Evolutionary conservation across 2,797 vertebrate genomes (phyloP), one percentile per base, ranked within the genome.

Genomic region (Yasuhikotakia modesta): DNA sequence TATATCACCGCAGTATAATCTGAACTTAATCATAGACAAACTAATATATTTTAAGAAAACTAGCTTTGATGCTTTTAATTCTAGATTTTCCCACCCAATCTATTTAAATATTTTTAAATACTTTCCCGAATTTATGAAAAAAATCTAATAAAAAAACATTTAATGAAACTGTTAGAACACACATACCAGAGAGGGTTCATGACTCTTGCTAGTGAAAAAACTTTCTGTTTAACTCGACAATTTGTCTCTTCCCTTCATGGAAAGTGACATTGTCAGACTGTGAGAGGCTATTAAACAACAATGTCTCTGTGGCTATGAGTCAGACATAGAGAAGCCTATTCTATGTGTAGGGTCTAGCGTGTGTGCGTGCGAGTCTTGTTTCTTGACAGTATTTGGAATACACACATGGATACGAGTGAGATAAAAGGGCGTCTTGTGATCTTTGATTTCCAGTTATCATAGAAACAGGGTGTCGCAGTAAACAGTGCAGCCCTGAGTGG

Each of bases 321-420:
- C 50, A 70, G 60, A 69, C 67, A 63, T 65, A 65, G 45, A 79
- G 46, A 79, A 65, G 69, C 80, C 79, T 81, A 76, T 83, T 76
- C 76, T 46, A 52, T 65, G 70, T 55, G 16, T 75, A 64, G 55
- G 68, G 73, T 75, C 73, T 72, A 24, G 52, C n/a, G 65, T 55
- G 70, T 69, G 72, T 76, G 79, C 57, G 50, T 83, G 83, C 57
- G 67, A 75, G 82, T 76, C 60, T n/a, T n/a, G 77, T 81, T 61
- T 84, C 48, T 63, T 85, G 84, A 87, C 82, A 87, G 82, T 85
- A 84, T 85, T 86, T 84, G 84, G 81, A 87, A 79, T 78, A 86
- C 76, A 83, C 76, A 79, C 70, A 78, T 50, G 81, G 82, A 76
- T 81, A 80, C 72, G 78, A 76, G 67, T 32, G 61, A 77, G 79